These are phyloP conservation scores for Prunella strophiata DNA, from an alignment of 2,797 vertebrate species.

Conservation along the genomic window DNA sequence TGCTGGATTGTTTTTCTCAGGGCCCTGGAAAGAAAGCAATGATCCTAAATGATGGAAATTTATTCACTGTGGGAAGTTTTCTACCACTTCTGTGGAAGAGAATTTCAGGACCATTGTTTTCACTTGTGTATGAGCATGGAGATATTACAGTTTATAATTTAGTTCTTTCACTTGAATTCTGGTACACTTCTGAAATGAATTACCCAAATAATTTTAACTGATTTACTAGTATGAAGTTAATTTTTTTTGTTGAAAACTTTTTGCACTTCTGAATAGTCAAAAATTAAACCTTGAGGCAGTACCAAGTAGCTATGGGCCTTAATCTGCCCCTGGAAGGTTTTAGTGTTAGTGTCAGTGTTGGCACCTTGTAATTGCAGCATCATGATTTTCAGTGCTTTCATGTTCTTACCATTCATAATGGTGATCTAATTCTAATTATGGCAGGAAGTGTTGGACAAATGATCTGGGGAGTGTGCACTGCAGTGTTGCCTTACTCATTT, in stretches of 20 bases:
- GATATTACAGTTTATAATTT: not conserved
- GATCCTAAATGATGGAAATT: not conserved
- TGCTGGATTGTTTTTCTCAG: not conserved
- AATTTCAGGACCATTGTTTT: not conserved
- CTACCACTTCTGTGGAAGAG: not conserved
- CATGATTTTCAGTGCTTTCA: not conserved
- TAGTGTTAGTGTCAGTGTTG: not conserved
- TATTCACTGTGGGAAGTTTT: not conserved
- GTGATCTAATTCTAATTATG: not conserved
- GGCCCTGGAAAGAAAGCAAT: not conserved
- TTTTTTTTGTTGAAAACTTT: not conserved
- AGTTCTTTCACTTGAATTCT: not conserved
- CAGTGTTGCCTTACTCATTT: not conserved
- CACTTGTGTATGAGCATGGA: accelerated
- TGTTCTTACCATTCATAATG: not conserved
- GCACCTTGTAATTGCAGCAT: not conserved
- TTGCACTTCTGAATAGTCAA: not conserved
- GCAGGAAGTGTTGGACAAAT: not conserved
- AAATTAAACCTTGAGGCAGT: not conserved
- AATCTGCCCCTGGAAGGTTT: not conserved
- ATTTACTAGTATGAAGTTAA: not conserved
- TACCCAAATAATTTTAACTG: not conserved
- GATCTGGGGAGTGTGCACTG: not conserved
- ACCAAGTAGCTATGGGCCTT: not conserved
- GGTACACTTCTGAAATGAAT: not conserved